Evolutionary conservation across 37 sponge, comb jelly and placozoan species (phyloP).

Genomic region (Beroe forskalii): DNA sequence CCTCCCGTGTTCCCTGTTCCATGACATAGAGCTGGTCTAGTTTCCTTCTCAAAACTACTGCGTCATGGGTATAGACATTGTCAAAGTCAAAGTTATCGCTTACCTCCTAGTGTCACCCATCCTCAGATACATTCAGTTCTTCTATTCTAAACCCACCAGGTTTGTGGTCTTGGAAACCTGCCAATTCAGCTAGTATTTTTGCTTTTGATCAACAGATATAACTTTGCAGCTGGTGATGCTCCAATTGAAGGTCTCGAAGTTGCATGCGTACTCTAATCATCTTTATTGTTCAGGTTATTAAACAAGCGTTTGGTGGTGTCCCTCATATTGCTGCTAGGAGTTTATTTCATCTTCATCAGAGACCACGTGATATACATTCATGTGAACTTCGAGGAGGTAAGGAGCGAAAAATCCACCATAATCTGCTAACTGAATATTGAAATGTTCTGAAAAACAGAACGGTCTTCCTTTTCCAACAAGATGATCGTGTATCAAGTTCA

Average conservation of each 20-base stretch:
- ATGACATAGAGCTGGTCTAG: too few species aligned
- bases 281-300: constrained; percentile 42
- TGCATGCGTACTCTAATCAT: too few species aligned
- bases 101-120: constrained; percentile 7
- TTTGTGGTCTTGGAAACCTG: background rate
- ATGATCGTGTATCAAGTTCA: background rate
- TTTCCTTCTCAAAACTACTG: too few species aligned
- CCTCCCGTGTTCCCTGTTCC: too few species aligned
- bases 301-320: background rate
- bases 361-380: constrained; percentile 22
- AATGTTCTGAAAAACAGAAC: too few species aligned
- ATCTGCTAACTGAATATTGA: too few species aligned
- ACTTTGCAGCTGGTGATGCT: too few species aligned
- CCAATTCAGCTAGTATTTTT: too few species aligned
- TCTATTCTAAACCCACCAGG: constrained; percentile 51
- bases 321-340: background rate
- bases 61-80: constrained; percentile 24
- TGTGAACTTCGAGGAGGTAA: background rate
- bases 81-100: background rate
- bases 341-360: constrained; percentile 38
- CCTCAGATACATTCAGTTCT: constrained; percentile 1
- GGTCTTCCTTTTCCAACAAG: background rate
- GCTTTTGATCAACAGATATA: too few species aligned
- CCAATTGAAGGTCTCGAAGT: too few species aligned
- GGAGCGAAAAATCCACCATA: too few species aligned